Percentiles rank a stretch among this genome's conserved stretches.
phyloP scores from a whole-genome alignment of 2,797 vertebrate species.

The Podarcis siculus region DNA sequence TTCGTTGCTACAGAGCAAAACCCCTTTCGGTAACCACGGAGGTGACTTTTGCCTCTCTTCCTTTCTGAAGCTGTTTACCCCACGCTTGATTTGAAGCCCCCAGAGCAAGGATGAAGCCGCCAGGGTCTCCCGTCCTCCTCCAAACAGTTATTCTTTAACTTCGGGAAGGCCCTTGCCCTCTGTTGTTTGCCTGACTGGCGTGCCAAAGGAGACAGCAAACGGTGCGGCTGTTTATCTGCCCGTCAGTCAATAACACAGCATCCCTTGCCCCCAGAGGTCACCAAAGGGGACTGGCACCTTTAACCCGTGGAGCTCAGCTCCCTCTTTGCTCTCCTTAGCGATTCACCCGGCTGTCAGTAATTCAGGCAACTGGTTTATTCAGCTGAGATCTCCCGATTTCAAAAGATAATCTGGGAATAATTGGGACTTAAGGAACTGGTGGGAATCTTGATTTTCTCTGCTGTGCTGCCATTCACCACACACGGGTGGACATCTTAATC shows the following conservation, averaged over 20 bases:
- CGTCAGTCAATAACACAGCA: constrained; percentile 83
- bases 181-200: constrained; percentile 78
- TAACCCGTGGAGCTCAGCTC: constrained; percentile 84
- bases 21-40: fast-evolving
- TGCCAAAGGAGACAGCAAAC: constrained; percentile 63
- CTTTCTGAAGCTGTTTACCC: constrained; percentile 20
- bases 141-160: constrained; percentile 66
- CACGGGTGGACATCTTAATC: constrained; percentile 87
- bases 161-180: constrained; percentile 81
- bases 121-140: constrained; percentile 56
- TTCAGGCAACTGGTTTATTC: constrained; percentile 87
- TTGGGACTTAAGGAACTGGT: constrained; percentile 88
- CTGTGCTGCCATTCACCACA: constrained; percentile 79
- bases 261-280: constrained; percentile 86
- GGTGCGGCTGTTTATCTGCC: constrained; percentile 77
- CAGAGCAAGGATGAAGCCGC: constrained; percentile 63
- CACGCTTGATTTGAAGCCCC: neutral
- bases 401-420: constrained; percentile 98
- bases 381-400: constrained; percentile 87
- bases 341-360: constrained; percentile 90
- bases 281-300: constrained; percentile 85
- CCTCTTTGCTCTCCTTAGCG: constrained; percentile 84
- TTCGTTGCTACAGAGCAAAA: neutral
- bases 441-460: constrained; percentile 84
- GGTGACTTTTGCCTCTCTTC: constrained; percentile 46